Evolutionary conservation across 1,140 invertebrate genomes (phyloP), one percentile per base, ranked within the genome.

Genomic region (Drosophila serrata): DNA sequence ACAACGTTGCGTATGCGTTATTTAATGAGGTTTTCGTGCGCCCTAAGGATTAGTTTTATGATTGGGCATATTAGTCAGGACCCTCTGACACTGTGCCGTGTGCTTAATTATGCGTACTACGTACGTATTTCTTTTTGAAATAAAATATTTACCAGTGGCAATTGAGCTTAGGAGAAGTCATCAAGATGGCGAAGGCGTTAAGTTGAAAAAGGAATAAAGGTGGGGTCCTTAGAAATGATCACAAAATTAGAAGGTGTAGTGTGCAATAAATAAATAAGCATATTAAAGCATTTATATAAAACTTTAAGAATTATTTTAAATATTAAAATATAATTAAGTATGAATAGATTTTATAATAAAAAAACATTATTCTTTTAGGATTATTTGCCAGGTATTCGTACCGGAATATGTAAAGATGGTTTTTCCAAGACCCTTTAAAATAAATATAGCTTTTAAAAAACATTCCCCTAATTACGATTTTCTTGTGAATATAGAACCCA

Each of bases 1-100:
- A 70, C 80, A 81, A 90, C 80, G 51, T 65, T 75, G 77, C 84
- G 77, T 90, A 88, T 88, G 85, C 77, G 63, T 81, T 75, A 90
- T 90, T 87, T 87, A 87, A 87, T 87, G 84, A 88, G 84, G 72
- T 82, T 84, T 80, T 84, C 67, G 48, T 72, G 65, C 67, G 55
- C 56, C 76, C 60, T 68, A 39, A 61, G 82, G 84, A 90, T 88
- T 90, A 88, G 84, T 88, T 88, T 90, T 84, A 88, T 90, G 85
- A 88, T 88, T 90, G 62, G 63, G 61, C 80, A 87, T 74, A 87
- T 88, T 88, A 88, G 62, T 87, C 70, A 79, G 39, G 46, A 22
- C 8, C 39, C 42, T 19, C 33, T 45, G 35, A 17, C 51, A 22
- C 31, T 17, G 15, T 33, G 33, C 51, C 51, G 64, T 40, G 55